Evolutionary conservation across 2,797 vertebrate species (phyloP).

Genomic region (Synanceia verrucosa): DNA sequence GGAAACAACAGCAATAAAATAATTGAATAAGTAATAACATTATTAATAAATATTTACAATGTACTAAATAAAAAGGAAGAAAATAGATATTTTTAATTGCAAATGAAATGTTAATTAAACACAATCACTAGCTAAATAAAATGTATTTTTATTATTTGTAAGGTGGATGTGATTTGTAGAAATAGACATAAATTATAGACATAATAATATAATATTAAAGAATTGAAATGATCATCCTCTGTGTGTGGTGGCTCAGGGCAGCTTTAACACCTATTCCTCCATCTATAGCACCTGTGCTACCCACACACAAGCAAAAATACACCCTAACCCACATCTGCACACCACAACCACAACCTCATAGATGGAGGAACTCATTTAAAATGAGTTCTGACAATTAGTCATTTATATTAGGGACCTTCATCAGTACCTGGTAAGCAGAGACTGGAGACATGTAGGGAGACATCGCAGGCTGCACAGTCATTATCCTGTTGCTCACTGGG

Average conservation of each 20-base stretch:
- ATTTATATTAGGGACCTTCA: background rate
- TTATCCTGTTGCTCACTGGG: conserved; percentile 98
- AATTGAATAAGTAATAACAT: no score
- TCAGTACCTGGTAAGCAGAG: conserved; percentile 95
- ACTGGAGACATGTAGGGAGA: conserved; percentile 97
- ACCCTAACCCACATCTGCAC: background rate
- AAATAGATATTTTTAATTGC: no score
- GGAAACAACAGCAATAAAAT: no score
- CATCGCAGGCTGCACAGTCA: conserved; percentile 93
- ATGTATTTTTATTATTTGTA: no score
- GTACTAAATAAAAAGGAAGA: no score
- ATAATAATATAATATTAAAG: no score
- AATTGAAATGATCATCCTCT: background rate
- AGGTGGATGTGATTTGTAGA: no score
- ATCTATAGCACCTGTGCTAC: conserved; percentile 24
- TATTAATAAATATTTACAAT: no score
- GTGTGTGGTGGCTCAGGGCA: background rate
- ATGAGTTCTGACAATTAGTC: background rate
- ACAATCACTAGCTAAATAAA: no score
- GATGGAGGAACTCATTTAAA: conserved; percentile 4
- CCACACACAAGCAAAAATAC: conserved; percentile 35
- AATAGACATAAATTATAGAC: no score
- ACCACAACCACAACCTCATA: conserved; percentile 6
- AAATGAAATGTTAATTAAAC: no score
- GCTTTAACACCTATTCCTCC: conserved; percentile 22